Evolutionary conservation across 2,113 vertebrate genomes (phyloP), one percentile per base, ranked within the genome.

Genomic region (Speoplatyrhinus poulsoni): DNA sequence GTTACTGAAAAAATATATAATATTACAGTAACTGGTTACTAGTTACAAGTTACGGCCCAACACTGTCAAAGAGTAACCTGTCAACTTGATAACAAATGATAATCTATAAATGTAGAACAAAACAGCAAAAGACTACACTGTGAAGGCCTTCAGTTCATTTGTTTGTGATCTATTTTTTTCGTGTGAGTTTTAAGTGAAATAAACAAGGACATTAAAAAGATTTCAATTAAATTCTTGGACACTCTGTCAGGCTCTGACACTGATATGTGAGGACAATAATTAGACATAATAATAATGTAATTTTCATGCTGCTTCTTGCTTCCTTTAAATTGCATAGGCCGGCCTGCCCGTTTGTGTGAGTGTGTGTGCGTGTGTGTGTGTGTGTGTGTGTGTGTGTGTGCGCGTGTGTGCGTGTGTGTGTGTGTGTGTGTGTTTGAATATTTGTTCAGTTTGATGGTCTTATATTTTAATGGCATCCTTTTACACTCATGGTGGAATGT

Each of bases 201-300:
- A 41, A 41, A 41, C 82, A 54, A 9, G 15, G 17, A 73, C 1
- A 73, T 72, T 73, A 75, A 17, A 76, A 67, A 82, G 65, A 26
- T 26, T 69, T 69, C 65, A 75, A n/a, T 3, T 52, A 11, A 52
- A 53, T 5, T 53, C 15, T 12, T 6, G 13, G n/a, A 53, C 52
- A 6, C 13, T 13, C 13, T 11, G 26, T 19, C 26, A 80, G 76
- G 64, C 54, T 72, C 59, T 59, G 62, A 67, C 47, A 67, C 48
- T 3, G n/a, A 26, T 26, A 26, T 26, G 26, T 26, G 26, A 67
- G 67, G 13, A 36, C 58, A 46, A 48, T 69, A 16, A 80, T 70
- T 75, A 57, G 50, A 32, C 63, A 17, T 68, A 60, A 82, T 68
- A 60, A 82, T 83, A 80, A 69, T 70, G 67, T 69, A 0, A 73